These are phyloP conservation scores for Mugil cephalus DNA, from an alignment of 2,113 vertebrate genomes.

Conservation along the genomic window DNA sequence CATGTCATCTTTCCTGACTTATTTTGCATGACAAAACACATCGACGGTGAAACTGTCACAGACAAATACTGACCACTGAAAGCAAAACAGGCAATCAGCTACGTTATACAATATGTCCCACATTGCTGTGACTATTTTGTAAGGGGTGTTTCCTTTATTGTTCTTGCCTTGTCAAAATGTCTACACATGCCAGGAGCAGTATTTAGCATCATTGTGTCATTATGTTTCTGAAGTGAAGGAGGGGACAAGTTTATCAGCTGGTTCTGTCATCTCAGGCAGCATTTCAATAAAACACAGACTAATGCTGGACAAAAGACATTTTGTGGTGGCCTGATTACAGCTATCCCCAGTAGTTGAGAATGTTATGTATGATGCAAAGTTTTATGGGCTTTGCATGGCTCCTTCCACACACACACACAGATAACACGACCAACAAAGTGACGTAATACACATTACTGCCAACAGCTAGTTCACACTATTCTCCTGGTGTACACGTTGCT, in stretches of 20 bases:
- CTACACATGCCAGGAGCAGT: background rate
- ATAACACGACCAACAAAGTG: background rate
- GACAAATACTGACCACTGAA: too few relatives aligned
- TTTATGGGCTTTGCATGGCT: background rate
- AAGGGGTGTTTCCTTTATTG: background rate
- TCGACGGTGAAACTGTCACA: background rate
- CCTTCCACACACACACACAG: background rate
- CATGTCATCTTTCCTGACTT: background rate
- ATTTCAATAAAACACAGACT: too few relatives aligned
- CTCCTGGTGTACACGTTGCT: background rate
- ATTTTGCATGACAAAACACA: background rate
- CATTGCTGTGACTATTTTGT: too few relatives aligned
- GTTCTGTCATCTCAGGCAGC: background rate
- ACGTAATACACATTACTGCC: background rate
- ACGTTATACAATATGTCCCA: too few relatives aligned
- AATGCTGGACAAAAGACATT: too few relatives aligned
- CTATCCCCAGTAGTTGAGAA: background rate
- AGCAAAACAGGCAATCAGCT: too few relatives aligned
- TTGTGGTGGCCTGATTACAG: background rate
- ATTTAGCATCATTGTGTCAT: background rate
- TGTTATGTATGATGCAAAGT: background rate
- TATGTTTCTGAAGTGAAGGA: too few relatives aligned
- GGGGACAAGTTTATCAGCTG: background rate
- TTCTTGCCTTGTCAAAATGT: too few relatives aligned
- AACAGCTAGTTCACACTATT: background rate